Conservation (phyloP, 1,140 invertebrate genomes). For the Metopolophium dirhodum region DNA sequence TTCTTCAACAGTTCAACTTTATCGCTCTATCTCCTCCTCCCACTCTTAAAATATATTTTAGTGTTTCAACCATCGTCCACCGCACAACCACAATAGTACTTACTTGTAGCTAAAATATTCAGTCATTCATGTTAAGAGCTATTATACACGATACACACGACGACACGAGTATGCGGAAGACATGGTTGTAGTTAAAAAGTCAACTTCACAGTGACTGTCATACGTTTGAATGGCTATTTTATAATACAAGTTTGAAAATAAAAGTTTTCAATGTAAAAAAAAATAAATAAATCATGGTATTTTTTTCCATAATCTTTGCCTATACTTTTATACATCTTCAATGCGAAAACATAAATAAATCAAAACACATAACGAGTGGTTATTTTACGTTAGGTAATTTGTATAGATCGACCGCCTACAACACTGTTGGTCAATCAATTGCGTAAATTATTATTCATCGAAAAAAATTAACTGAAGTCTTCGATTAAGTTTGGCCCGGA, state of each 20-base stretch:
- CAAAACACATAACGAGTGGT: not conserved
- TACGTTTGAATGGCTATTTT: conserved; percentile 18
- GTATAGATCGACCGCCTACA: too few relatives aligned
- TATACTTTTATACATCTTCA: not conserved
- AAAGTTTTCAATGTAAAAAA: not conserved
- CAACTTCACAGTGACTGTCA: not conserved
- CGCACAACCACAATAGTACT: not conserved
- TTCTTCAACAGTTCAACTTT: not conserved
- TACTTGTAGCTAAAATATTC: not conserved
- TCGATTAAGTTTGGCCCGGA: too few relatives aligned
- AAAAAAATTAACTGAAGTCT: too few relatives aligned
- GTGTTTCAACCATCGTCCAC: not conserved
- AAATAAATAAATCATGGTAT: not conserved
- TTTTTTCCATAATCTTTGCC: not conserved
- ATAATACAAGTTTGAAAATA: not conserved
- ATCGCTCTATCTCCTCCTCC: not conserved
- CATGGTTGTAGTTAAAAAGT: conserved; percentile 4
- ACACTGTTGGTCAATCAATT: too few relatives aligned
- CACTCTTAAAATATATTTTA: conserved; percentile 36
- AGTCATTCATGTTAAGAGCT: not conserved
- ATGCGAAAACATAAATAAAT: too few relatives aligned
- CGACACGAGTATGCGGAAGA: not conserved
- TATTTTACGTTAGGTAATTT: too few relatives aligned
- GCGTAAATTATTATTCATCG: too few relatives aligned
- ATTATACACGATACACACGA: not conserved